These are phyloP conservation scores for Eristalis intricaria DNA, from an alignment of 2,888 invertebrate genomes.

Conservation along the genomic window DNA sequence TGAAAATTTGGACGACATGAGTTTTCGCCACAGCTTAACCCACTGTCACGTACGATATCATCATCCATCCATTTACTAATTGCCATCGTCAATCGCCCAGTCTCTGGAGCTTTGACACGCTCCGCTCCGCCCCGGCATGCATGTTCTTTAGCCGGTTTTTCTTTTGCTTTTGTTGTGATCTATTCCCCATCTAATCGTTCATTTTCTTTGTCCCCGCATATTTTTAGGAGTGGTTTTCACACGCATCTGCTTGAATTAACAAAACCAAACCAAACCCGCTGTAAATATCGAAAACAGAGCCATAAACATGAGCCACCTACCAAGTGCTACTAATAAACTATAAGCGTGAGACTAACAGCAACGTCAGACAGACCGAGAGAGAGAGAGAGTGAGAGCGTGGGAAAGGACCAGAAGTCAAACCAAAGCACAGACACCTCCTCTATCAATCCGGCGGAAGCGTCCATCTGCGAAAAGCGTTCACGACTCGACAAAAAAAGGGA, in stretches of 20 bases:
- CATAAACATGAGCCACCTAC: slow-evolving; percentile 17
- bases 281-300: slow-evolving; percentile 13
- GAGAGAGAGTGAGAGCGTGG: slow-evolving; percentile 20
- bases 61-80: slow-evolving; percentile 23
- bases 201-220: slow-evolving; percentile 1
- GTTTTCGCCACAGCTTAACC: not conserved
- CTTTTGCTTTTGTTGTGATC: not conserved
- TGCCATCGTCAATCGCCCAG: slow-evolving; percentile 11
- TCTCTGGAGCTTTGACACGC: not conserved
- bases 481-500: slow-evolving; percentile 10
- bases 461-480: not conserved
- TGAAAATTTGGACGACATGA: not conserved
- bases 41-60: not conserved
- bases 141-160: not conserved
- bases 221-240: not conserved
- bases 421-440: not conserved
- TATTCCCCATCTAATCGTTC: slow-evolving; percentile 4
- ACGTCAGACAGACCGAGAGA: slow-evolving; percentile 15
- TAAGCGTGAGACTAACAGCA: slow-evolving; percentile 19
- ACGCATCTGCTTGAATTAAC: slow-evolving; percentile 30
- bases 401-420: slow-evolving; percentile 1
- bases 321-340: slow-evolving; percentile 54
- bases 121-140: not conserved
- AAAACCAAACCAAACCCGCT: slow-evolving; percentile 16
- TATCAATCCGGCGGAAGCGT: not conserved